Base-by-base conservation (phyloP, 2,888 invertebrate genomes). In the Lymantria monacha region DNA sequence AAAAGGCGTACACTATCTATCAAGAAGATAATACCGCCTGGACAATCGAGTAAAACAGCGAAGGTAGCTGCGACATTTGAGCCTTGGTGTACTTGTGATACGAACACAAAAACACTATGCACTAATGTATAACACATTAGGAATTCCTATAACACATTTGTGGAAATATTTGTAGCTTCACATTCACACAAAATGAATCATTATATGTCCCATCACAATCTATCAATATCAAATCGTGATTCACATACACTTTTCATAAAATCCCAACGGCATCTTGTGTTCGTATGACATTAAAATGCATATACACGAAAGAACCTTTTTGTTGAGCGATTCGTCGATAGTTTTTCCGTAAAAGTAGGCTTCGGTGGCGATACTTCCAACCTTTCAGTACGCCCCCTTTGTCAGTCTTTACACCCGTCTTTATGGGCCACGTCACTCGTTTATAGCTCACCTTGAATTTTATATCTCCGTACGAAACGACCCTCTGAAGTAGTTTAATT, bases 1-100 rank as follows among this genome's bases (percentile, higher is more conserved):
- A 90, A 89, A 82, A 81, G 84, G 72, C 85, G 91, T 58, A 87
- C 90, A 61, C 84, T 91, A 69, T 89, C 90, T 75, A 90, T 91
- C 76, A 90, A 90, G 90, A 91, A 89, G 88, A 87, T 89, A 56
- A 87, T 88, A 44, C 88, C 89, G 15, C 90, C 90, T 51, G 85
- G 84, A 57, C 84, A 78, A 68, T 80, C 76, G 74, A 72, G 64
- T 81, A 86, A 79, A 77, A 42, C 74, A 46, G 72, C 74, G 48
- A 83, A 88, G 88, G 89, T 89, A 87, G 83, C 71, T 69, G 66
- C 59, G 15, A 14, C 44, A 30, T 63, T n/a, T 65, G 66, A 65
- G 59, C 53, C 60, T 59, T 61, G 65, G 62, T 59, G 61, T 62
- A 51, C 53, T n/a, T 72, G 79, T 83, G 73, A 83, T 84, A 78